Percentiles rank a stretch among this genome's conserved stretches.
Evolutionary conservation across 2,797 vertebrate species (phyloP).

Genomic region (Sternarchorhynchus goeldii): DNA sequence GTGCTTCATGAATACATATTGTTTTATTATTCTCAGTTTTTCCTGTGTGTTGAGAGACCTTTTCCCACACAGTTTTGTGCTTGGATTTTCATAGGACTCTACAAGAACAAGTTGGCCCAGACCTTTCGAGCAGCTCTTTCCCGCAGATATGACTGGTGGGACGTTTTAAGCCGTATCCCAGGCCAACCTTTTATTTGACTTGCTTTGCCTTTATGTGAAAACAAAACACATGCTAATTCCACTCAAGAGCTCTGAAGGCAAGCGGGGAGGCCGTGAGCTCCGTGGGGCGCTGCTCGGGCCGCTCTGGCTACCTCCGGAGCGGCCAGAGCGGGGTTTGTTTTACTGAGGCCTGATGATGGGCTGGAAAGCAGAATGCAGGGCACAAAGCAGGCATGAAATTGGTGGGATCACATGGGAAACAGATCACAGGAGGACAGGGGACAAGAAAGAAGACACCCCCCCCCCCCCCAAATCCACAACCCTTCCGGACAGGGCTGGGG

Average conservation of each 20-base stretch:
- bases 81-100: too few relatives aligned
- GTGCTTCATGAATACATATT: background rate
- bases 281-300: background rate
- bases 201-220: background rate
- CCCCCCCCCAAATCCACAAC: too few relatives aligned
- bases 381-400: conserved; percentile 86
- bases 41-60: background rate
- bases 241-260: too few relatives aligned
- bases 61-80: background rate
- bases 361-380: conserved; percentile 74
- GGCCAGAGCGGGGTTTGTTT: conserved; percentile 76
- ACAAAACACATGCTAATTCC: too few relatives aligned
- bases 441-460: conserved; percentile 27
- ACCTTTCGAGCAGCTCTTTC: conserved; percentile 6
- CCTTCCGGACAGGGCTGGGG: conserved; percentile 29
- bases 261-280: background rate
- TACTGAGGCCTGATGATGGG: conserved; percentile 78
- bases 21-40: background rate
- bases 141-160: background rate
- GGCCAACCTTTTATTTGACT: background rate
- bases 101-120: too few relatives aligned
- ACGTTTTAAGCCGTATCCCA: background rate
- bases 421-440: conserved; percentile 60
- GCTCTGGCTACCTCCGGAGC: conserved; percentile 47
- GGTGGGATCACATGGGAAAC: conserved; percentile 79